A percentile compares a stretch with the other conserved stretches of the same genome.
Evolutionary conservation across 2,113 vertebrate genomes (phyloP).

Genomic region (Sakesphorus luctuosus): DNA sequence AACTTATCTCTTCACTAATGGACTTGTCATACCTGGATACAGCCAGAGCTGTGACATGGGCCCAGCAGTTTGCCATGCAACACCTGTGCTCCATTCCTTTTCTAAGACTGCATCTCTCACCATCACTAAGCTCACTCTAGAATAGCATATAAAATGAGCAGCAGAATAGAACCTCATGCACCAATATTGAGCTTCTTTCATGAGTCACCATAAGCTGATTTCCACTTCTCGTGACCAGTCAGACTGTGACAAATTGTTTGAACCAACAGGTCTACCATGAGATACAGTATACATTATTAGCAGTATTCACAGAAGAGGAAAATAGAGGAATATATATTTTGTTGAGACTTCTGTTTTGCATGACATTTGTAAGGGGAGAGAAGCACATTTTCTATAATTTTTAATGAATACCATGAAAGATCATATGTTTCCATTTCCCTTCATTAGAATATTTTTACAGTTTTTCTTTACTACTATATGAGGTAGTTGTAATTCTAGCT

Average conservation of each 20-base stretch:
- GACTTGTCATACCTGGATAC: background rate
- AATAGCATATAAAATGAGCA: background rate
- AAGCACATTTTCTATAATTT: background rate
- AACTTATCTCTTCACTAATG: background rate
- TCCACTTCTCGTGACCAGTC: background rate
- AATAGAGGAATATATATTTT: background rate
- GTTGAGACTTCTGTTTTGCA: background rate
- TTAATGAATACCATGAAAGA: background rate
- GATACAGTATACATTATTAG: background rate
- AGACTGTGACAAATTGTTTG: background rate
- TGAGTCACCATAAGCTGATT: slow-evolving; percentile 8
- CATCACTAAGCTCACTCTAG: background rate
- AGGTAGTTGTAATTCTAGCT: background rate
- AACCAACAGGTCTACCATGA: background rate
- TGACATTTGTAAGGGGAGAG: background rate
- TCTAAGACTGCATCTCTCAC: background rate
- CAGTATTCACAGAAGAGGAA: background rate
- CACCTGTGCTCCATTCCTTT: background rate
- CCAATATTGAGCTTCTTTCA: background rate
- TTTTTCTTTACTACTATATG: background rate
- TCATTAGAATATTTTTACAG: background rate
- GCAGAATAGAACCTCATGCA: background rate
- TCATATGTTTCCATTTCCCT: background rate
- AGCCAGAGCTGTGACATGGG: background rate
- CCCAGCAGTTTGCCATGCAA: background rate